These are phyloP conservation scores for Chrysochloris asiatica DNA, from an alignment of 2,113 vertebrate species.

Conservation along the genomic window DNA sequence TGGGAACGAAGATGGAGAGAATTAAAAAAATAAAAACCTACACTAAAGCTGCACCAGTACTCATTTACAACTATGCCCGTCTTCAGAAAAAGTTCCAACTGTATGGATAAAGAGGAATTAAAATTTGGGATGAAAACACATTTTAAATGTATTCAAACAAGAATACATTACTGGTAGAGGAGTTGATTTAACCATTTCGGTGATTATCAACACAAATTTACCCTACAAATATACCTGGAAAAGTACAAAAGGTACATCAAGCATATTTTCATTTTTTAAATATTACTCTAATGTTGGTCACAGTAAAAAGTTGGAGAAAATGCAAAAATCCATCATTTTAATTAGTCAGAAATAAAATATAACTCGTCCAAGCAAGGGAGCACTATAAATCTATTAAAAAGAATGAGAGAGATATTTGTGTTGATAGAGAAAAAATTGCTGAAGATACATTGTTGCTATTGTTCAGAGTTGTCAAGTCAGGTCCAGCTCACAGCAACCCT, in stretches of 20 bases:
- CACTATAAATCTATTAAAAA: constrained; percentile 12
- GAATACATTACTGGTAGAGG: background rate
- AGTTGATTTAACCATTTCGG: background rate
- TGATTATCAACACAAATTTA: background rate
- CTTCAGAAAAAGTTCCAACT: constrained; percentile 42
- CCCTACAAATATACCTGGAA: background rate
- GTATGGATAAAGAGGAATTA: background rate
- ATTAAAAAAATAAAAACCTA: background rate
- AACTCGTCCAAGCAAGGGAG: constrained; percentile 4
- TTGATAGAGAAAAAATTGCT: background rate
- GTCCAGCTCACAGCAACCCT: no score
- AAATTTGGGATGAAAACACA: background rate
- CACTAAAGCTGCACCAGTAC: background rate
- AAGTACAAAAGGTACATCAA: background rate
- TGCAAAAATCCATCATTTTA: background rate
- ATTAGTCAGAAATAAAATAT: background rate
- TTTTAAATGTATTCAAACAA: background rate
- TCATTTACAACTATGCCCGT: background rate
- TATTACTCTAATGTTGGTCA: background rate
- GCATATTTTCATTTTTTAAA: background rate
- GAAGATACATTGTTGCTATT: no score
- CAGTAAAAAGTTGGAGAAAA: background rate
- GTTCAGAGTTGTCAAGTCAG: no score
- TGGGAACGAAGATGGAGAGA: no score
- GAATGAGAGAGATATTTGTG: background rate